These are phyloP conservation scores for Caenorhabditis macrosperma DNA, from an alignment of 2,888 invertebrate species.

Conservation along the genomic window DNA sequence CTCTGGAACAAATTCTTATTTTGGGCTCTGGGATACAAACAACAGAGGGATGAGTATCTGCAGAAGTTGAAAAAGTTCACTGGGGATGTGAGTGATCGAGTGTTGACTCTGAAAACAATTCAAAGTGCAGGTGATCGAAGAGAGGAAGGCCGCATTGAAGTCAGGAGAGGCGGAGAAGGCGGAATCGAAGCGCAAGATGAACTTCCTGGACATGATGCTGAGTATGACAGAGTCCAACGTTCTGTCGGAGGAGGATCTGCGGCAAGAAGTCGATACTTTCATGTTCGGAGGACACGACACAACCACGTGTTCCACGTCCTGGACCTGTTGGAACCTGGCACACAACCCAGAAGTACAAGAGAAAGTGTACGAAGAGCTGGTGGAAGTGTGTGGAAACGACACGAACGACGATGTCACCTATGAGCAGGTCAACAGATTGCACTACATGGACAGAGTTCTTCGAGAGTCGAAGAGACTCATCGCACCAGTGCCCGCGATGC, in stretches of 20 bases:
- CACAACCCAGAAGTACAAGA: constrained; percentile 57
- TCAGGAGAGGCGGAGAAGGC: neutral
- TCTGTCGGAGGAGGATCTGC: constrained; percentile 80
- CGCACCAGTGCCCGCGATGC: constrained; percentile 68
- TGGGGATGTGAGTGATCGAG: neutral
- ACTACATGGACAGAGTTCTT: constrained; percentile 69
- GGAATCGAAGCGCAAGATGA: constrained; percentile 25
- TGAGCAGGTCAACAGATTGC: constrained; percentile 64
- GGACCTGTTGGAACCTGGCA: constrained; percentile 63
- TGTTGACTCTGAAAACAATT: too few species aligned
- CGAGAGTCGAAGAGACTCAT: constrained; percentile 69
- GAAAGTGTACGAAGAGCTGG: constrained; percentile 27
- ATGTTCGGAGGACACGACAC: constrained; percentile 77
- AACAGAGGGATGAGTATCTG: constrained; percentile 3
- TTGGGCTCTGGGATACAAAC: constrained; percentile 6
- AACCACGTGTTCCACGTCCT: constrained; percentile 50
- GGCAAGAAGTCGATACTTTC: constrained; percentile 83
- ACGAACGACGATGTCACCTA: constrained; percentile 58
- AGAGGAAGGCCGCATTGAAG: constrained; percentile 21
- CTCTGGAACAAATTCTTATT: neutral
- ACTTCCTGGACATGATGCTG: constrained; percentile 82
- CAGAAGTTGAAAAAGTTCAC: constrained; percentile 10
- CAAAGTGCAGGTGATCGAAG: too few species aligned
- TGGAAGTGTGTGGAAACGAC: constrained; percentile 37
- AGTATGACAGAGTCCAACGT: constrained; percentile 73